A percentile compares a stretch with the other conserved stretches of the same genome.
These are phyloP conservation scores for Tinamus major DNA, from an alignment of 2,797 vertebrate genomes.

Conservation along the genomic window DNA sequence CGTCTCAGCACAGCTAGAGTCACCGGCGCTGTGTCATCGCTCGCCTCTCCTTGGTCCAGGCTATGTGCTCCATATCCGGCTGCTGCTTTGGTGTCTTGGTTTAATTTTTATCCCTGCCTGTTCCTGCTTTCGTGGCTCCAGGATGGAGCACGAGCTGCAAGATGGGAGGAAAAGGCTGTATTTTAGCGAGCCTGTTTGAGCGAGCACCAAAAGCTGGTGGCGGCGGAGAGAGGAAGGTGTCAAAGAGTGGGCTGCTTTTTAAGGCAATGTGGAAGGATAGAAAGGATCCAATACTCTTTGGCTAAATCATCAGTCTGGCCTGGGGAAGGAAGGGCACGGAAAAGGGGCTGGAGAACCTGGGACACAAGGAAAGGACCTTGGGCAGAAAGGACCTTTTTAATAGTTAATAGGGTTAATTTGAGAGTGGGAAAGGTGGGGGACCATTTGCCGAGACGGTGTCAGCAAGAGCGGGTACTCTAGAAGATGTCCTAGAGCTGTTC, in stretches of 20 bases:
- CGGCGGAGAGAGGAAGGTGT: background rate
- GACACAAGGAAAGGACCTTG: background rate
- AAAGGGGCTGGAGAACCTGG: background rate
- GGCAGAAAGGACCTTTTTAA: background rate
- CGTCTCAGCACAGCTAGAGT: accelerated
- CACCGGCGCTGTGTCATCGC: background rate
- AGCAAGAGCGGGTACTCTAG: background rate
- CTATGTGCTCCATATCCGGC: background rate
- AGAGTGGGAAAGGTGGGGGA: background rate
- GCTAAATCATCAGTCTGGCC: background rate
- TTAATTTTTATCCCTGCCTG: background rate
- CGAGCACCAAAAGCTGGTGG: background rate
- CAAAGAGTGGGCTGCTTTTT: background rate
- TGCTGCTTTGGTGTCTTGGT: too few relatives aligned
- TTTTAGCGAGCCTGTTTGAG: background rate
- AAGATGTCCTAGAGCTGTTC: background rate
- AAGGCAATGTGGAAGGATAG: background rate
- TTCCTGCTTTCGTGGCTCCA: background rate
- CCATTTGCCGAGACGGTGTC: background rate
- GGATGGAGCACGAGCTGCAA: too few relatives aligned
- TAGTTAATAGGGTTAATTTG: background rate
- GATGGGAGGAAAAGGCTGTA: background rate
- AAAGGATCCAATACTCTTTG: background rate
- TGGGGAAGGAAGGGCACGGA: background rate
- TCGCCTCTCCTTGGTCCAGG: background rate